A percentile compares a stretch with the other conserved stretches of the same genome.
phyloP scores from a whole-genome alignment of 1,140 invertebrate genomes.

The Rhagoletis zephyria region DNA sequence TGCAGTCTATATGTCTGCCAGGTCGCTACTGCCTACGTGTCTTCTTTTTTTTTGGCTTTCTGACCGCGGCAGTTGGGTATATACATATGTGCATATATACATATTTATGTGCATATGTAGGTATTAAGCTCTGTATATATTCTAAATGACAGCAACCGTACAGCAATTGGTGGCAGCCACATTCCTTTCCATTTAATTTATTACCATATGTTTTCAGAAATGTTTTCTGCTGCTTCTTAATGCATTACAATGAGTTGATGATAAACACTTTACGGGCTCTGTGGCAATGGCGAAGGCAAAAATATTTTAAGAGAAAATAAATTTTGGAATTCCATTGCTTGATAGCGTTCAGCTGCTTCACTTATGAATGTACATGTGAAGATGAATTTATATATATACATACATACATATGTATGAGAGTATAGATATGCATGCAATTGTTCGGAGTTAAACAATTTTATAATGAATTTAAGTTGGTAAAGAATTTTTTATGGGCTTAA shows the following conservation, averaged over 20 bases:
- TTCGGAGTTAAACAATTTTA: too few relatives aligned
- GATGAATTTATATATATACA: too few relatives aligned
- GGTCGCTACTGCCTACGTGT: background rate
- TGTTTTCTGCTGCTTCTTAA: background rate
- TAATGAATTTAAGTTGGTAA: too few relatives aligned
- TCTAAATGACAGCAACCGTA: background rate
- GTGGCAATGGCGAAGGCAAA: background rate
- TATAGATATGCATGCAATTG: too few relatives aligned
- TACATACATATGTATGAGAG: too few relatives aligned
- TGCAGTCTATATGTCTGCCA: conserved; percentile 38
- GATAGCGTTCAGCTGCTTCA: background rate
- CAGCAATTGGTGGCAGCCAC: conserved; percentile 16
- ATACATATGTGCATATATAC: background rate
- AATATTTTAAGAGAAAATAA: background rate
- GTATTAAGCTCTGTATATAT: background rate
- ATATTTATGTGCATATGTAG: background rate
- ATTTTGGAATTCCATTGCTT: background rate
- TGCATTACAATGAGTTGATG: background rate
- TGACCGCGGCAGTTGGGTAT: background rate
- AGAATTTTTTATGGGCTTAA: too few relatives aligned
- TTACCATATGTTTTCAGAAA: conserved; percentile 46
- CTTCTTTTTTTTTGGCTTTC: background rate
- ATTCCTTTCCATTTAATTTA: conserved; percentile 40
- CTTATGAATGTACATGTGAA: background rate
- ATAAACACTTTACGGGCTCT: background rate